Base-by-base conservation (phyloP, 2,888 invertebrate genomes). In the Parthenolecanium corni region DNA sequence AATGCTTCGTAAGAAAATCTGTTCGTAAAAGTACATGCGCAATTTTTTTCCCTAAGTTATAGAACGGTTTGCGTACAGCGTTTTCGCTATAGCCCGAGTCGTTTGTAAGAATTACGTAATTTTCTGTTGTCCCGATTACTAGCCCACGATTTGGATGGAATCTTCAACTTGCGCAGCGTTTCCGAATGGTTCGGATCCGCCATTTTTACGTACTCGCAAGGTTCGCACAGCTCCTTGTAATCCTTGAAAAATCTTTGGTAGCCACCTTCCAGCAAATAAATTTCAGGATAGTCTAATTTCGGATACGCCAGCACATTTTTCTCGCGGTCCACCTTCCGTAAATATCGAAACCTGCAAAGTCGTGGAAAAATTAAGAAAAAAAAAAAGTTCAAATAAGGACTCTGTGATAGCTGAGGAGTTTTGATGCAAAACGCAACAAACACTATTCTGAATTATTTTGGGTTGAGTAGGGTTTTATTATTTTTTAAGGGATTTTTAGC, bases 261-360 rank as follows among this genome's bases (percentile, higher is more conserved):
- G 44, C 92, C 93, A 1, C 91, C 91, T 71, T 92, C 87, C 23
- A 98, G 78, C 1, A 98, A 77, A 75, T 98, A 98, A 2, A 94
- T 77, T 74, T 97, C 97, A 0, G 96, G 96, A 77, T 89, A 93
- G 71, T 86, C 78, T 0, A 97, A 78, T 0, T 81, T 76, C 0
- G 97, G 97, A 74, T 95, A 96, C 66, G 79, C 78, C 58, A 85
- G 84, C 65, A 81, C 82, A 75, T 96, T 91, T 46, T 80, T 76
- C 16, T 82, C 82, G 0, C 97, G 80, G 75, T 98, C 96, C 25
- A 82, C 76, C 52, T 85, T 84, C 3, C 96, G 82, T 62, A 97
- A 77, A 73, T 84, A 89, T 2, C 93, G 83, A 44, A 83, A 86
- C 71, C 87, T 88, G 76, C 0, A 74, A 73, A 63, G 65, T 67